Conservation (phyloP, 35 echinoderm and acorn worm genomes). For the Nesometra sesokonis region DNA sequence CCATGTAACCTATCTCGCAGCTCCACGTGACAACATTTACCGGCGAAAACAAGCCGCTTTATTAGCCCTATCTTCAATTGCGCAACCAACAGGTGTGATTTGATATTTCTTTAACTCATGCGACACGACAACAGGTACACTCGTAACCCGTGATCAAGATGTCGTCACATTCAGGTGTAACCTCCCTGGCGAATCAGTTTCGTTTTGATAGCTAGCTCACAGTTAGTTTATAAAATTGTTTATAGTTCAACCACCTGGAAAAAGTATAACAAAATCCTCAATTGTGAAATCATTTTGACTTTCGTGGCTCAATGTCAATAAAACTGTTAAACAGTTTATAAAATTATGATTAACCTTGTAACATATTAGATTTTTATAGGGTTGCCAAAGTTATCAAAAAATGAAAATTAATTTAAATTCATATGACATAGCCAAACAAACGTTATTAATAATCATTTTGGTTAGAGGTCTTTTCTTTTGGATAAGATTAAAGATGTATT, state of each 20-base stretch:
- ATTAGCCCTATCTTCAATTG: background rate
- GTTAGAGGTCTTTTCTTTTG: too few species aligned
- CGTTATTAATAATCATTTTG: too few species aligned
- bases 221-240: background rate
- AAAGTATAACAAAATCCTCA: background rate
- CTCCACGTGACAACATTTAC: too few species aligned
- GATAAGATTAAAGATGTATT: too few species aligned
- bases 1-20: background rate
- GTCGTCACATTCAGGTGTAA: background rate
- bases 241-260: background rate
- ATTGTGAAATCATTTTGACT: background rate
- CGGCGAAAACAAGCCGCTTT: background rate
- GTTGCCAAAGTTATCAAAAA: too few species aligned
- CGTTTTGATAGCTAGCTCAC: background rate
- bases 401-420: too few species aligned
- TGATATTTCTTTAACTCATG: background rate
- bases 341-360: too few species aligned
- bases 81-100: background rate
- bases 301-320: background rate
- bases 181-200: background rate
- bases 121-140: background rate
- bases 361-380: too few species aligned
- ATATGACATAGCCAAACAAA: too few species aligned
- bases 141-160: background rate
- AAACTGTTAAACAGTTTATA: too few species aligned